Percentiles rank a stretch among this genome's conserved stretches.
These are phyloP conservation scores for Polyodon spathula DNA, from an alignment of 2,113 vertebrate species.

Conservation along the genomic window DNA sequence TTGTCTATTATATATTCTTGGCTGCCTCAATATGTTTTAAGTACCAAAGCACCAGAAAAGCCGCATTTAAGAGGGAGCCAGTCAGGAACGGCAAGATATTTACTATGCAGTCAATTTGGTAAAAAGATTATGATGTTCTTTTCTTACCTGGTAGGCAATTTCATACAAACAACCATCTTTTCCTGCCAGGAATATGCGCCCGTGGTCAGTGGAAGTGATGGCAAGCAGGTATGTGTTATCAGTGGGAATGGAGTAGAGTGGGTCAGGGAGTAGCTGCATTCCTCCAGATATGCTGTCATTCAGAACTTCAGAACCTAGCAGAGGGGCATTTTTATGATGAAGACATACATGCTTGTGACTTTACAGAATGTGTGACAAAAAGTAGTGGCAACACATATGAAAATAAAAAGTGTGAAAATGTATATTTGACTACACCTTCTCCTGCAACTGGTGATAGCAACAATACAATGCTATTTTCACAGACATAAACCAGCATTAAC, in stretches of 20 bases:
- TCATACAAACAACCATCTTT: conserved; percentile 96
- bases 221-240: conserved; percentile 89
- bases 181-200: conserved; percentile 90
- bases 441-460: too few relatives aligned
- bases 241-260: conserved; percentile 88
- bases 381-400: too few relatives aligned
- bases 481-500: too few relatives aligned
- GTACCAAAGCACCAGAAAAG: too few relatives aligned
- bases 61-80: conserved; percentile 96
- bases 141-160: conserved; percentile 78
- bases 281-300: conserved; percentile 90
- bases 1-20: too few relatives aligned
- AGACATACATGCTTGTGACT: too few relatives aligned
- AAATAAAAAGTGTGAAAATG: too few relatives aligned
- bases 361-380: not conserved
- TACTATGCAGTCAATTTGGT: too few relatives aligned
- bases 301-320: conserved; percentile 40
- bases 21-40: too few relatives aligned
- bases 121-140: not conserved
- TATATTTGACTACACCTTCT: too few relatives aligned
- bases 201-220: conserved; percentile 80
- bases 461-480: too few relatives aligned
- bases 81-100: conserved; percentile 89
- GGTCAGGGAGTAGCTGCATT: conserved; percentile 90
- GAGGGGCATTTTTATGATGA: not conserved